Base-by-base conservation (phyloP, 2,113 vertebrate genomes). In the Sclerurus mexicanus region DNA sequence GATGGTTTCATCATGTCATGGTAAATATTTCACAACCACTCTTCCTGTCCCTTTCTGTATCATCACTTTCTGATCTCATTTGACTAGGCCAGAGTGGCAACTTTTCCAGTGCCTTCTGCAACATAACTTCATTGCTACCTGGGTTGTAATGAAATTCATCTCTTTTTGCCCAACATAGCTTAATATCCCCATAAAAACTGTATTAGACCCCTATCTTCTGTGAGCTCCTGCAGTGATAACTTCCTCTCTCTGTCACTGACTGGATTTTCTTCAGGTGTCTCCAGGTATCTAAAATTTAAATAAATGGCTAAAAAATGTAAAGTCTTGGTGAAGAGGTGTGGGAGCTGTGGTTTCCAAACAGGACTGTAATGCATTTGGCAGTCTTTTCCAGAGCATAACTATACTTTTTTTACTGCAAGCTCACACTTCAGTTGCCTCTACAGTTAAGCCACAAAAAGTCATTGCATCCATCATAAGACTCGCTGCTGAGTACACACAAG, bases 1-100 rank as follows among this genome's bases (percentile, higher is more conserved):
- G 76, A 87, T 81, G 60, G 68, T 86, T 96, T 97, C 79, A 46
- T 92, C 85, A 75, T 30, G 83, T 93, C 88, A 49, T 14, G 14
- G 59, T 81, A 94, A 96, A 96, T 96, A 94, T 86, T 97, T 96
- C 93, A 94, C 73, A 63, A 74, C 24, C 6, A 24, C 60, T 91
- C 73, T 71, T 71, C 73, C 23, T 84, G 20, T 89, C 40, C 33
- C 31, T 72, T 95, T 81, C 63, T 74, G n/a, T 9, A 3, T 86
- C 67, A 71, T 77, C 68, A 84, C 2, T 37, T 79, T 86, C 64
- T 90, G 64, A 40, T 28, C 52, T 81, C 72, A 84, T 94, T 71
- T 81, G 59, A 46, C 59, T 80, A 88, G 44, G 62, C n/a, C 6
- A 21, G 84, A 75, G 44, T 33, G 60, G 14, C 39, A 67, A 49